Conservation (phyloP, 2,113 vertebrate genomes). For the Lutjanus erythropterus region DNA sequence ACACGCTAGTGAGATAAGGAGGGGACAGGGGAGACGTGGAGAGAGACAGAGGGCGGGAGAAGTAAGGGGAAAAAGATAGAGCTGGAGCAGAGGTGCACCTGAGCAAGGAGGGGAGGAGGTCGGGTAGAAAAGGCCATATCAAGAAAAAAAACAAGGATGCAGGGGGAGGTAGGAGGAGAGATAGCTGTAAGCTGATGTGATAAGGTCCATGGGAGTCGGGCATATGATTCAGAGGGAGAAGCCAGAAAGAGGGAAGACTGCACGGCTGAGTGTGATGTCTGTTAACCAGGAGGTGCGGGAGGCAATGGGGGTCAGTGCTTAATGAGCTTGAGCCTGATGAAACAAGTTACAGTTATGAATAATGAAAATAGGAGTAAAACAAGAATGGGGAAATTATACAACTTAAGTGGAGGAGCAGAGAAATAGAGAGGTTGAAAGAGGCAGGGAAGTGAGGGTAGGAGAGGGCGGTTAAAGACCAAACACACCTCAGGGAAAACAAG, state of each 20-base stretch:
- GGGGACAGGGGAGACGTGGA: slow-evolving; percentile 76
- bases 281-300: slow-evolving; percentile 52
- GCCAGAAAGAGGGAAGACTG: slow-evolving; percentile 21
- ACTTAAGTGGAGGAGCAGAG: slow-evolving; percentile 21
- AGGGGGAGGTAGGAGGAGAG: slow-evolving; percentile 49
- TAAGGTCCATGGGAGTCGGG: slow-evolving; percentile 58
- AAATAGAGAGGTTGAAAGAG: slow-evolving; percentile 26
- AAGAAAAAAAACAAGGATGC: slow-evolving; percentile 60
- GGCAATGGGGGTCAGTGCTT: slow-evolving; percentile 58
- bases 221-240: slow-evolving; percentile 48
- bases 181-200: slow-evolving; percentile 65
- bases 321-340: slow-evolving; percentile 72
- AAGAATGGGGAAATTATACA: slow-evolving; percentile 49
- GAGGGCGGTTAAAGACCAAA: slow-evolving; percentile 48
- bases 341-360: slow-evolving; percentile 71
- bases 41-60: slow-evolving; percentile 72
- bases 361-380: slow-evolving; percentile 65
- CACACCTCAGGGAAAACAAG: slow-evolving; percentile 63
- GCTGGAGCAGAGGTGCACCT: slow-evolving; percentile 60
- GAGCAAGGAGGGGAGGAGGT: slow-evolving; percentile 34
- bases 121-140: slow-evolving; percentile 61
- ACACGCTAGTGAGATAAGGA: slow-evolving; percentile 83
- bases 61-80: slow-evolving; percentile 61
- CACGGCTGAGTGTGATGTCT: slow-evolving; percentile 18
- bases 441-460: background rate